Evolutionary conservation across 2,113 vertebrate species (phyloP).

Genomic region (Turnix velox): DNA sequence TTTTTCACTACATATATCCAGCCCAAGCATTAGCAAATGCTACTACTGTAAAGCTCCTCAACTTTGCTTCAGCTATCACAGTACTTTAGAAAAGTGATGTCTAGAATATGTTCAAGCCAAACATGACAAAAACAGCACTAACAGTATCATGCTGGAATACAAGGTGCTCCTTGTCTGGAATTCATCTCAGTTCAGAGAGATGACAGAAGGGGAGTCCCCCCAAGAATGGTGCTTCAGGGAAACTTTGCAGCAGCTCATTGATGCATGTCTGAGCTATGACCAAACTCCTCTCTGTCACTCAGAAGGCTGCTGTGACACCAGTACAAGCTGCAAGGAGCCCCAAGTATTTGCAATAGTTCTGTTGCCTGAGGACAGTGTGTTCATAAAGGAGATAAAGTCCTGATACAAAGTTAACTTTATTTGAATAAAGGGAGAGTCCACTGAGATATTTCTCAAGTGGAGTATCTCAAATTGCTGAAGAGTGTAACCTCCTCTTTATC

Average conservation of each 20-base stretch:
- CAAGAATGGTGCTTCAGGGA: background rate
- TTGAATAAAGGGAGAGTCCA: too few relatives aligned
- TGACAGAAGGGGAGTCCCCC: background rate
- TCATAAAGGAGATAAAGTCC: too few relatives aligned
- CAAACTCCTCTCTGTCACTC: background rate
- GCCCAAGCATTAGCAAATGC: background rate
- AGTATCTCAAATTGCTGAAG: too few relatives aligned
- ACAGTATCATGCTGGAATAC: background rate
- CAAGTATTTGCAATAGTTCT: too few relatives aligned
- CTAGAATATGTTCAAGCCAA: background rate
- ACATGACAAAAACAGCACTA: background rate
- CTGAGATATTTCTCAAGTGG: too few relatives aligned
- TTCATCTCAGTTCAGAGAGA: rapidly evolving
- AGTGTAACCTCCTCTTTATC: too few relatives aligned
- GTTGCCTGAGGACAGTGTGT: too few relatives aligned
- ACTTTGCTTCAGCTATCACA: background rate
- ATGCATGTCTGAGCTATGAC: background rate
- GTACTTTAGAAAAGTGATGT: background rate
- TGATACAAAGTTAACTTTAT: too few relatives aligned
- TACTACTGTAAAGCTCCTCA: background rate
- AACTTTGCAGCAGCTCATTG: background rate
- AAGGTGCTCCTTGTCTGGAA: background rate
- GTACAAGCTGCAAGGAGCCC: background rate
- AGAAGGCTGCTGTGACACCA: background rate
- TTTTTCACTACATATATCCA: background rate